Conservation (phyloP, 37 sponge, comb jelly and placozoan species). For the Ianthella basta region DNA sequence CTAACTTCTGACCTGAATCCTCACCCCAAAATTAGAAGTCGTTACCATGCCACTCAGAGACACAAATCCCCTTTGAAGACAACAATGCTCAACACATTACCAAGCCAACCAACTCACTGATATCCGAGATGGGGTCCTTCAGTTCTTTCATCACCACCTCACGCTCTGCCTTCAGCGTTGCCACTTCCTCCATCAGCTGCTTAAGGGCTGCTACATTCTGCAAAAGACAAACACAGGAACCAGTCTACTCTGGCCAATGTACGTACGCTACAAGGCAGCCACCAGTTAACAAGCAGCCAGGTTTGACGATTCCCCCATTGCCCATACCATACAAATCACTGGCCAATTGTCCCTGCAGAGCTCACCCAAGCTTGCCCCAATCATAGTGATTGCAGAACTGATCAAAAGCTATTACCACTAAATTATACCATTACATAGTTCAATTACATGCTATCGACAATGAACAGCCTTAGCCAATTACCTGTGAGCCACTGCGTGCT, state of each 20-base stretch:
- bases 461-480: conserved; percentile 22
- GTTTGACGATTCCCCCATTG: too few relatives aligned
- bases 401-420: too few relatives aligned
- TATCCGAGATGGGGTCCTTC: conserved; percentile 68
- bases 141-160: conserved; percentile 71
- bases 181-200: conserved; percentile 84
- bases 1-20: too few relatives aligned
- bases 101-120: too few relatives aligned
- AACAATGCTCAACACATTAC: too few relatives aligned
- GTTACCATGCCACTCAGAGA: background rate
- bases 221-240: background rate
- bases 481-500: conserved; percentile 53
- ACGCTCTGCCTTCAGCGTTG: conserved; percentile 83
- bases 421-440: background rate
- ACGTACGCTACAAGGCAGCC: background rate
- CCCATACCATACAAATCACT: too few relatives aligned
- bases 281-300: too few relatives aligned
- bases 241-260: background rate
- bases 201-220: conserved; percentile 79
- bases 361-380: too few relatives aligned
- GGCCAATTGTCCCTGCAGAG: too few relatives aligned
- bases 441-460: conserved; percentile 7
- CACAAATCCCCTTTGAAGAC: background rate
- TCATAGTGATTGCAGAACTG: too few relatives aligned
- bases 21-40: too few relatives aligned